Evolutionary conservation across 1,140 invertebrate genomes (phyloP), one percentile per base, ranked within the genome.

Genomic region (Condylostylus longicornis): DNA sequence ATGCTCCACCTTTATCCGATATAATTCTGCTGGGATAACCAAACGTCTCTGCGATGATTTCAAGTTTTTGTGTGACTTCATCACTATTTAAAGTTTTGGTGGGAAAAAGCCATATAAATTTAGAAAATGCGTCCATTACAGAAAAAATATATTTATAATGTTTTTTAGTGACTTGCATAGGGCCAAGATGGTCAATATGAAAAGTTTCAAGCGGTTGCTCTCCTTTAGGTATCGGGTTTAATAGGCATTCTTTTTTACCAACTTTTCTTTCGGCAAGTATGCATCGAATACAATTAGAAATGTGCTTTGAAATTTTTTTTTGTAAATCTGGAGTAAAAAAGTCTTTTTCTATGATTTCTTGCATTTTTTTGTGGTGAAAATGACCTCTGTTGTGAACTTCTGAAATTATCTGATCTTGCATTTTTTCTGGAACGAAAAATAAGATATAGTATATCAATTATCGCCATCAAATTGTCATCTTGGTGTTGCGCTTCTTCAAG

Each of bases 91-190:
- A 37, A n/a, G 14, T 29, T 18, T 29, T 29, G 2, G 37, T 39
- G 0, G 48, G 45, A 39, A 55, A 60, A 17, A 64, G 14, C 50
- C 53, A 62, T 1, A 47, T 37, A 44, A 62, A 66, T 32, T 65
- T 64, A 1, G 54, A 50, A 45, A 63, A 65, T 2, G 40, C 53
- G 40, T 64, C 61, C 5, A 62, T 40, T 0, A 65, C 43, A 0
- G 44, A 51, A 0, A 66, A 49, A 6, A 65, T 48, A 42, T 63
- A 45, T n/a, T 55, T 52, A 37, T 66, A 65, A 12, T 44, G 40
- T 29, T 66, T 65, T 8, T 42, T 44, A 0, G 58, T 58, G 6
- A 41, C 32, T 17, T 42, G 35, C 8, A 64, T 27, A 2, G 62
- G 64, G 34, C 64, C 62, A 14, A 47, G n/a, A 27, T 42, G 40